Conservation (phyloP, 2,113 vertebrate species). For the Siphamia tubifer region DNA sequence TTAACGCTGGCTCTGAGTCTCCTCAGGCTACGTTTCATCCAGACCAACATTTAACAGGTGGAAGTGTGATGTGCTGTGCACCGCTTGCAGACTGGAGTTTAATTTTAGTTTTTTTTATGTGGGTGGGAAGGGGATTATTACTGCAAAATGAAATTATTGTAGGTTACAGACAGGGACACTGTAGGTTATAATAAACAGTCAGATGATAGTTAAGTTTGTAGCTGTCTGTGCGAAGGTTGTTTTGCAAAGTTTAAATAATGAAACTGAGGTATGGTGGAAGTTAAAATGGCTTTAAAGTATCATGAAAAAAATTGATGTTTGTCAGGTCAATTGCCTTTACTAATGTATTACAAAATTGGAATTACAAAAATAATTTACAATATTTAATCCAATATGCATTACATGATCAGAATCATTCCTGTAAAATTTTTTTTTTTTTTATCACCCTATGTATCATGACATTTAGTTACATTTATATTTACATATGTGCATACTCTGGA, state of each 20-base stretch:
- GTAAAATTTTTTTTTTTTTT: no score
- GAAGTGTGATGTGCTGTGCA: conserved; percentile 21
- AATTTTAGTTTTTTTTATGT: conserved; percentile 12
- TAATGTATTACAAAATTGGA: background rate
- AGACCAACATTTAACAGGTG: background rate
- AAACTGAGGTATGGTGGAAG: background rate
- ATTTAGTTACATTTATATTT: no score
- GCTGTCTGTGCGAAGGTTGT: no score
- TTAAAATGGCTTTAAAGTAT: no score
- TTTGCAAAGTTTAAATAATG: no score
- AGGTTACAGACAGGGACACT: background rate
- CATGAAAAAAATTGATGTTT: background rate
- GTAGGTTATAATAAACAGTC: background rate
- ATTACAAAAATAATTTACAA: background rate
- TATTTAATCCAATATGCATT: background rate
- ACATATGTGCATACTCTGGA: no score
- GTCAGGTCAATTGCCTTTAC: background rate
- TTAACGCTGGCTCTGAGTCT: background rate
- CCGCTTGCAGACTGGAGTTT: background rate
- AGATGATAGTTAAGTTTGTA: background rate
- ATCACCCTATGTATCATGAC: no score
- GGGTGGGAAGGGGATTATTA: no score
- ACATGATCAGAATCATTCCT: background rate
- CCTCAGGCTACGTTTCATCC: background rate
- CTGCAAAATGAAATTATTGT: conserved; percentile 16